Base-by-base conservation (phyloP, 1,140 invertebrate genomes). In the Druon quercuslanigerum region DNA sequence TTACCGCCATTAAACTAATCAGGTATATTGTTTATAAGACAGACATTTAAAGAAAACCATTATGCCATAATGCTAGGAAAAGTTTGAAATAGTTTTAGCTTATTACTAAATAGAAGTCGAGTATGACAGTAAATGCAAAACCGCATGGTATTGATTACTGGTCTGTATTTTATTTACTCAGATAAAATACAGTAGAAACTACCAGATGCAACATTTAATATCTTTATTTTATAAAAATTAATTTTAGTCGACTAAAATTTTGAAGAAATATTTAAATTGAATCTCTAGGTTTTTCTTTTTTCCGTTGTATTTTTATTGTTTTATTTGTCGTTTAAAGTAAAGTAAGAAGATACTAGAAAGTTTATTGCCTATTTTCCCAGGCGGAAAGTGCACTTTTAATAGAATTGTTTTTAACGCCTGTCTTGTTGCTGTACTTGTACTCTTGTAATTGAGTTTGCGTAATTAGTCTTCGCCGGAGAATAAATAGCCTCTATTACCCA, bases 331-430 rank as follows among this genome's bases (percentile, higher is more conserved):
- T 60, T 66, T 33, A 66, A 66, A 66, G 6, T 66, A 40, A 25
- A 66, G 14, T 16, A 40, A 66, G 25, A 33, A 14, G 60, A 66
- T 16, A 40, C 25, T 66, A 33, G 40, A 40, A 40, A 33, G 60
- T 66, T 66, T 66, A 66, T 66, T 66, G 60, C 25, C n/a, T 66
- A 66, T 66, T 66, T 66, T 66, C 60, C 14, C 60, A 40, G 40
- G 60, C 60, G 60, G 60, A 66, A 33, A 66, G 60, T 66, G 40
- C 33, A 66, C 60, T 66, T 66, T 66, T 66, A 66, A 66, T 66
- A 66, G 60, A 66, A 66, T 66, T 66, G 60, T 66, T 66, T 66
- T 66, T 66, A 66, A 66, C 60, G 60, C 60, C 60, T 66, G 60
- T 66, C 60, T 66, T 66, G 60, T 66, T 66, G 60, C 25, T 40